A percentile compares a stretch with the other conserved stretches of the same genome.
Evolutionary conservation across 2,113 vertebrate species (phyloP).

Genomic region (Brachypteracias leptosomus): DNA sequence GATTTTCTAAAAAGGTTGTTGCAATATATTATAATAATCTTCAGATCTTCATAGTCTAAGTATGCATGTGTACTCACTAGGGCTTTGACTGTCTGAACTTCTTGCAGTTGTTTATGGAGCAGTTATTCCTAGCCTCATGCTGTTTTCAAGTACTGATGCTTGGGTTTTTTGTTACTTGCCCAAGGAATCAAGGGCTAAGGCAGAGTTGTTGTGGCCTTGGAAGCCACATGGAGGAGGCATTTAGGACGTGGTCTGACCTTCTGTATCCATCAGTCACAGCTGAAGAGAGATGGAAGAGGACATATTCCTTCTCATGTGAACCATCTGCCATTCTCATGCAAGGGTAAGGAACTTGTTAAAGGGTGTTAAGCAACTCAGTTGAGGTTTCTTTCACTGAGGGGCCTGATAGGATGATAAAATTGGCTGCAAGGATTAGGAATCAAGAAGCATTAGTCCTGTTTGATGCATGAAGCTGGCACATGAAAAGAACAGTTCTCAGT

Average conservation of each 20-base stretch:
- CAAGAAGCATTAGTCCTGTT: neutral
- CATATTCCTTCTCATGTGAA: neutral
- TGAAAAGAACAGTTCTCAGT: neutral
- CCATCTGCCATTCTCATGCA: neutral
- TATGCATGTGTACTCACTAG: neutral
- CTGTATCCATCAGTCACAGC: neutral
- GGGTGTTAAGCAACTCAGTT: neutral
- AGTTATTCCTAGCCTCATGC: neutral
- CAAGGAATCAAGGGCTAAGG: neutral
- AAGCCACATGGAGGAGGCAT: neutral
- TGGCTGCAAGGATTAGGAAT: neutral
- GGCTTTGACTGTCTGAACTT: neutral
- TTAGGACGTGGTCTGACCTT: neutral
- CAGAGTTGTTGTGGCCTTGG: neutral
- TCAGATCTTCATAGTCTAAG: neutral
- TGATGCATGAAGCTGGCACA: fast-evolving
- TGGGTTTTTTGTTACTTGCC: neutral
- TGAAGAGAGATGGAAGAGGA: neutral
- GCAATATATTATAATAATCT: neutral
- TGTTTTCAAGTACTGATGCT: neutral
- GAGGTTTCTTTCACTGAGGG: neutral
- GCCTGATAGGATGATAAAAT: neutral
- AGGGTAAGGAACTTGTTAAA: neutral
- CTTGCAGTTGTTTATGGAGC: neutral
- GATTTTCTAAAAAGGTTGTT: neutral